Evolutionary conservation across 2,888 invertebrate genomes (phyloP).

Genomic region (Andrena bucephala): DNA sequence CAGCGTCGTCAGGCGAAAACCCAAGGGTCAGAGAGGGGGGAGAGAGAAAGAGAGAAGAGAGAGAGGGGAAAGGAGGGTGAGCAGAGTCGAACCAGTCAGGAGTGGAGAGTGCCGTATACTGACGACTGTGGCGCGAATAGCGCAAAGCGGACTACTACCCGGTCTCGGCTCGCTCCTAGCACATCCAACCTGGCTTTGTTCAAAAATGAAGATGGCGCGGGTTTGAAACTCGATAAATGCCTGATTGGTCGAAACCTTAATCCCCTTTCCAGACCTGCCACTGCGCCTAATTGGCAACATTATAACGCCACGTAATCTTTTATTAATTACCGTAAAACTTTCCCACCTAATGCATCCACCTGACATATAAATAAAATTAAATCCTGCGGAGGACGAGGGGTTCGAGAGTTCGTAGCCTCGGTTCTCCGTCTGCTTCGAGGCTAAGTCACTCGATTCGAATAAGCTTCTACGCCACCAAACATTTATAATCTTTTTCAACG

Average conservation of each 20-base stretch:
- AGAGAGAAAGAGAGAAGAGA: conserved; percentile 49
- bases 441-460: conserved; percentile 80
- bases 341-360: conserved; percentile 54
- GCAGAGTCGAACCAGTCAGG: conserved; percentile 72
- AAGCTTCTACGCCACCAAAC: conserved; percentile 64
- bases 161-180: conserved; percentile 79
- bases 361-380: conserved; percentile 78
- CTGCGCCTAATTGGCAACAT: conserved; percentile 51
- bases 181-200: conserved; percentile 89
- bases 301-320: conserved; percentile 54
- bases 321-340: conserved; percentile 50
- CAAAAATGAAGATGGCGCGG: conserved; percentile 95
- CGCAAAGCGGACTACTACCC: conserved; percentile 89
- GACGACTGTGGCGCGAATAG: conserved; percentile 86
- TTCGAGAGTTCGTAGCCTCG: conserved; percentile 87
- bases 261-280: conserved; percentile 35
- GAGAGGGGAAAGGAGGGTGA: conserved; percentile 60
- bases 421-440: conserved; percentile 82
- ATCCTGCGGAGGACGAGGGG: conserved; percentile 87
- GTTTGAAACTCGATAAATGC: conserved; percentile 86
- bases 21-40: conserved; percentile 67
- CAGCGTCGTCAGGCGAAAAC: conserved; percentile 82
- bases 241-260: conserved; percentile 81
- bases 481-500: conserved; percentile 47
- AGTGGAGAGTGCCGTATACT: conserved; percentile 84